Evolutionary conservation across 2,797 vertebrate species (phyloP), one percentile per base, ranked within the genome.

Genomic region (Helicolenus hilgendorfi): DNA sequence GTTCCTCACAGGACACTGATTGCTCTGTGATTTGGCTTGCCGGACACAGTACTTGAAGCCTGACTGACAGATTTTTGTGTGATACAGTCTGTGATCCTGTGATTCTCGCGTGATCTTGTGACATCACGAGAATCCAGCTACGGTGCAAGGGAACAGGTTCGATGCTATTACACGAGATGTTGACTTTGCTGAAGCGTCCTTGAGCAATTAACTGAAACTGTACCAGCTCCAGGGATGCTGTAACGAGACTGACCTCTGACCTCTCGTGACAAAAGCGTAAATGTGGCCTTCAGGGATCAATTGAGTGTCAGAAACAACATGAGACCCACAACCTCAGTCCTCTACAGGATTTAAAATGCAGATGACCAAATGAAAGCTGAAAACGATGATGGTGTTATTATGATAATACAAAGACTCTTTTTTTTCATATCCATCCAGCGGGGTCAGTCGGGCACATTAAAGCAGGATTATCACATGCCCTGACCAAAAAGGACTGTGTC

Each of bases 401-500:
- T 24, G 36, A 53, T 65, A 53, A 72, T 29, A 79, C 59, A 65
- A 58, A 60, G 27, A 71, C 27, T 35, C 5, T 41, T 45, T 84
- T 84, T 41, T 68, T 31, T 26, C 13, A 31, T 27, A 45, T 80
- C 53, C 6, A 2, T 27, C 49, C 45, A 55, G 20, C 55, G 53
- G 74, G 63, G 83, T 85, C 69, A 69, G 53, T 64, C 20, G 10
- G 55, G 71, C 78, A 80, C 79, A 82, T 68, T 59, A 86, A 84
- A 11, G 7, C 49, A 11, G 74, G 29, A 82, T 91, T 83, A 93
- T 87, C 81, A 73, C 76, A 65, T 81, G 33, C n/a, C n/a, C 38
- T 11, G 35, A 77, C 81, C 24, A 74, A 82, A 89, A 41, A 88
- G 41, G 1, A 87, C 80, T 55, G 73, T 89, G 89, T 91, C 85